Evolutionary conservation across 1,140 invertebrate genomes (phyloP).

Genomic region (Cherax destructor): DNA sequence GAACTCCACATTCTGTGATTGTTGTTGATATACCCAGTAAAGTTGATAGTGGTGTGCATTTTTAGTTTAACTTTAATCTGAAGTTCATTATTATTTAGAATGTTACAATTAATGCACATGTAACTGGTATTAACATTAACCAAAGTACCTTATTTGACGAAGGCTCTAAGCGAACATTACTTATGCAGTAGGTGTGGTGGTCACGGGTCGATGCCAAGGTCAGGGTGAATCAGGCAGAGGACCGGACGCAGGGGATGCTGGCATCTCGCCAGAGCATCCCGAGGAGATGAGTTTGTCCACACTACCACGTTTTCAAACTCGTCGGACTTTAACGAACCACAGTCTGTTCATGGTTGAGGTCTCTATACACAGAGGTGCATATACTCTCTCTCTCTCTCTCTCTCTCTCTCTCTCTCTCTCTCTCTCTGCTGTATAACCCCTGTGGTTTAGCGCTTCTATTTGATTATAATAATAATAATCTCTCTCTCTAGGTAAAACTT

Average conservation of each 20-base stretch:
- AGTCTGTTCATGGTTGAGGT: neutral
- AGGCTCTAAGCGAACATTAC: neutral
- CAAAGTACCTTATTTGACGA: neutral
- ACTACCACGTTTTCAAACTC: neutral
- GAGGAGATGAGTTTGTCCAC: neutral
- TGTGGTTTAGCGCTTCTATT: too few relatives aligned
- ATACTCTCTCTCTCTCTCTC: too few relatives aligned
- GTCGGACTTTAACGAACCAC: neutral
- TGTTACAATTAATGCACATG: too few relatives aligned
- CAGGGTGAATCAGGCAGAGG: conserved; percentile 5
- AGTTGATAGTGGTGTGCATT: too few relatives aligned
- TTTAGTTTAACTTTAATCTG: too few relatives aligned
- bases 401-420: too few relatives aligned
- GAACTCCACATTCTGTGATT: neutral
- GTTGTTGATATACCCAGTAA: neutral
- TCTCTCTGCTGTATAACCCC: too few relatives aligned
- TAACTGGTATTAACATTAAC: too few relatives aligned
- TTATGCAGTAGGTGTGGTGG: neutral
- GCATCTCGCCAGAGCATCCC: neutral
- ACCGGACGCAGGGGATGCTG: neutral
- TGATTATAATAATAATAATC: too few relatives aligned
- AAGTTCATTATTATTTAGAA: too few relatives aligned
- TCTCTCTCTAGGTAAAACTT: too few relatives aligned
- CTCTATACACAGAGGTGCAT: neutral
- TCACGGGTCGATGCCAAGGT: conserved; percentile 3